These are phyloP conservation scores for Vespertilio murinus DNA, from an alignment of 2,797 vertebrate genomes.

Conservation along the genomic window DNA sequence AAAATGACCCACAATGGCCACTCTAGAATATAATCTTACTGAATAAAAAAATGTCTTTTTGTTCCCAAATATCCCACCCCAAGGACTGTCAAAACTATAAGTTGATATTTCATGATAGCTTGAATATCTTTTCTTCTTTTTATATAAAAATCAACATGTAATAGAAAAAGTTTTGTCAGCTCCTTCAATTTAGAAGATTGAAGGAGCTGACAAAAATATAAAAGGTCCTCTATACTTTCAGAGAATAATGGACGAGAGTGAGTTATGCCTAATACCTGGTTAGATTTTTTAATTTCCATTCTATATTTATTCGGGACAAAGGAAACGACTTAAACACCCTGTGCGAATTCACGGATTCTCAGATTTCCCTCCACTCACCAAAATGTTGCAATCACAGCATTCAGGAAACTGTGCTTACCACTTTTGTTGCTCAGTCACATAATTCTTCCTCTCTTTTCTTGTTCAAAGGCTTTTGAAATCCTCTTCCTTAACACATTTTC, in stretches of 20 bases:
- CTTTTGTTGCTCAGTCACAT: background rate
- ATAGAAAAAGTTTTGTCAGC: background rate
- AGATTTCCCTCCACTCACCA: background rate
- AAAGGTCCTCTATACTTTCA: conserved; percentile 19
- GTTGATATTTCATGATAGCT: background rate
- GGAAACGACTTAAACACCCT: background rate
- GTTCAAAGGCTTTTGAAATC: conserved; percentile 49
- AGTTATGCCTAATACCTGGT: background rate
- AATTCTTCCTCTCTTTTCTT: conserved; percentile 18
- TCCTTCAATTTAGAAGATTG: conserved; percentile 21
- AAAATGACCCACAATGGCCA: background rate
- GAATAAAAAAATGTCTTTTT: background rate
- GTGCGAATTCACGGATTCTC: background rate
- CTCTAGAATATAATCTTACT: background rate
- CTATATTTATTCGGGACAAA: conserved; percentile 48
- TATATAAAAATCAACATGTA: conserved; percentile 13
- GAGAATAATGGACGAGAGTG: conserved; percentile 10
- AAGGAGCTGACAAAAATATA: background rate
- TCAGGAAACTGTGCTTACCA: background rate
- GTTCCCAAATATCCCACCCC: background rate
- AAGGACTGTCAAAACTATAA: conserved; percentile 21
- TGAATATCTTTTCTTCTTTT: conserved; percentile 15
- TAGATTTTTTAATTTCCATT: conserved; percentile 52
- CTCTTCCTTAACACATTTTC: conserved; percentile 46
- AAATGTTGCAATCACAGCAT: background rate